These are phyloP conservation scores for Phortica variegata DNA, from an alignment of 1,140 invertebrate genomes.

Conservation along the genomic window DNA sequence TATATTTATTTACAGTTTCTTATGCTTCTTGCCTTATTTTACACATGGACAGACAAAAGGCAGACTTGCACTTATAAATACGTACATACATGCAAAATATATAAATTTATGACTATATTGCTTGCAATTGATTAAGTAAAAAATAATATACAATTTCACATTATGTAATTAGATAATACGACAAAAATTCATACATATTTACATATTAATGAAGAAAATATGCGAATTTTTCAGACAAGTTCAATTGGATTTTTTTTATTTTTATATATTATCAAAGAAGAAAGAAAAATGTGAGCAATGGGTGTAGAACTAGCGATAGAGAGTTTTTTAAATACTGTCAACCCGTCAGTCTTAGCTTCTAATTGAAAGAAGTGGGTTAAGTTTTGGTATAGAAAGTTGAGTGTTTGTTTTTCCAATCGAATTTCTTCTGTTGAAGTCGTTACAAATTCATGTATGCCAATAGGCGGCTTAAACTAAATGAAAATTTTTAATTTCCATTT, in stretches of 20 bases:
- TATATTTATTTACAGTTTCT: slow-evolving; percentile 12
- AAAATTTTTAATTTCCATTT: too few species aligned
- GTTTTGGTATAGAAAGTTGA: slow-evolving; percentile 45
- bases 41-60: slow-evolving; percentile 29
- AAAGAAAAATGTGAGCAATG: slow-evolving; percentile 33
- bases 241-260: slow-evolving; percentile 21
- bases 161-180: not conserved
- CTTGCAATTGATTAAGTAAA: too few species aligned
- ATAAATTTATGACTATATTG: slow-evolving; percentile 45
- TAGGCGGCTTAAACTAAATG: too few species aligned
- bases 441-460: too few species aligned
- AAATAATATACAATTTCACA: not conserved
- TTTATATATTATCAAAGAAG: slow-evolving; percentile 6
- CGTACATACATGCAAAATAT: slow-evolving; percentile 24
- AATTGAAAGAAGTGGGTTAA: slow-evolving; percentile 6
- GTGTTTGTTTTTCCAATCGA: too few species aligned
- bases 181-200: slow-evolving; percentile 52
- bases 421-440: too few species aligned
- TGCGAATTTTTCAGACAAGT: slow-evolving; percentile 33
- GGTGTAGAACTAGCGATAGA: too few species aligned
- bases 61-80: slow-evolving; percentile 32
- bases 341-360: too few species aligned
- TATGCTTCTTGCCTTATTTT: too few species aligned
- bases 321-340: too few species aligned
- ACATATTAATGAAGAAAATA: slow-evolving; percentile 46